Evolutionary conservation across 1,140 invertebrate genomes (phyloP), one percentile per base, ranked within the genome.

Genomic region (Andricus grossulariae): DNA sequence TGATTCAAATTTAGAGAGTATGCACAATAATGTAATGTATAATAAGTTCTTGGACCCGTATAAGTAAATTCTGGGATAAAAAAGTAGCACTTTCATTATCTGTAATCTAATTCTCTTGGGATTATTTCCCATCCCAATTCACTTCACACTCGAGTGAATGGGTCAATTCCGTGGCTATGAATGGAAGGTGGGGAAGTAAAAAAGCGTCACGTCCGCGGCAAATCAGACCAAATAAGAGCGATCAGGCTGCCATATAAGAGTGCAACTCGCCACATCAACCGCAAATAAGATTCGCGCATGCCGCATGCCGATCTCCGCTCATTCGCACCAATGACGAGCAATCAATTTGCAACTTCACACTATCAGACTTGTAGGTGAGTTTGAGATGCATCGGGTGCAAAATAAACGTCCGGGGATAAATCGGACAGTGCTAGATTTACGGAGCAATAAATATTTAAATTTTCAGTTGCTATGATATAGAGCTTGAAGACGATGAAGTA

Each of bases 361-460:
- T 7, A 39, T 66, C 39, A 66, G 25, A 32, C 15, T 6, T 25
- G 15, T 66, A 39, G 13, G 25, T 39, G 15, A 6, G 39, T 66
- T 25, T 32, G 13, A 66, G 60, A 66, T n/a, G 60, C 60, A 66
- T 66, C 60, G 25, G 32, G 60, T 66, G 60, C 25, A 66, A 66
- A 66, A 45, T 66, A 66, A 66, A 66, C 25, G 32, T 66, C 60
- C 45, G 25, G 10, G 60, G 39, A 66, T 66, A 66, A 66, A 66
- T 66, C 32, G 32, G 25, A 39, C 60, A 16, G 32, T n/a, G 60
- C 45, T 16, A 32, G 60, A 66, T 66, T 66, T 66, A 66, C 60
- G 60, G 60, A 39, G 60, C 81, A 84, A 82, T 82, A 83, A 85
- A 86, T 84, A 84, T 83, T 79, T 70, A 83, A 86, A 83, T 84